Percentiles rank a stretch among this genome's conserved stretches.
These are phyloP conservation scores for Ormyrus nitidulus DNA, from an alignment of 2,888 invertebrate species.

Conservation along the genomic window DNA sequence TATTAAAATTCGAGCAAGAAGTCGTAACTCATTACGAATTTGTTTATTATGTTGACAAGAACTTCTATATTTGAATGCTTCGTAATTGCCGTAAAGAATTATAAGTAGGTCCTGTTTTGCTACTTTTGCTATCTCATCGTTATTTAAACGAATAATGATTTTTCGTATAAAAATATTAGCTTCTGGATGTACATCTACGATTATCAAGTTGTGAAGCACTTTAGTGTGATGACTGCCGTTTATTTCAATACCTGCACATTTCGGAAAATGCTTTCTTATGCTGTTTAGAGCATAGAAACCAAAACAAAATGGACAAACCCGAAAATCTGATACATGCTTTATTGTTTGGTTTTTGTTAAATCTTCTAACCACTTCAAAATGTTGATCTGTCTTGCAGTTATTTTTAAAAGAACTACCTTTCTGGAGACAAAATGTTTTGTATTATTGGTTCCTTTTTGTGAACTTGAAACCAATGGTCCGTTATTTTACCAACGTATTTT, in stretches of 20 bases:
- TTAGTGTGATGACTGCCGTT: not conserved
- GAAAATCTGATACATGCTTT: not conserved
- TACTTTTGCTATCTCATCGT: not conserved
- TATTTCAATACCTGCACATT: not conserved
- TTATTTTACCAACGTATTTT: too few relatives aligned
- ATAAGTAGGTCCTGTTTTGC: not conserved
- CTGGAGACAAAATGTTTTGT: too few relatives aligned
- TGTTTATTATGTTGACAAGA: constrained; percentile 4
- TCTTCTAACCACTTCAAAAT: too few relatives aligned
- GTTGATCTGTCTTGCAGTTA: too few relatives aligned
- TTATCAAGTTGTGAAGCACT: constrained; percentile 4
- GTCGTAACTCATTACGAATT: constrained; percentile 6
- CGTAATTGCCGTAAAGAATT: not conserved
- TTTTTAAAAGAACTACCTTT: too few relatives aligned
- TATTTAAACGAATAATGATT: not conserved
- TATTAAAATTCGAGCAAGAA: constrained; percentile 1
- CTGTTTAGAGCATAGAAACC: not conserved
- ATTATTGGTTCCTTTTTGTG: too few relatives aligned
- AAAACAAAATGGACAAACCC: not conserved
- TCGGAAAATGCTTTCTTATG: not conserved
- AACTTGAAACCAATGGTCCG: too few relatives aligned
- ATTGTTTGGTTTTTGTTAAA: too few relatives aligned
- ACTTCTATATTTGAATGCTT: constrained; percentile 1
- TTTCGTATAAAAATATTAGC: not conserved
- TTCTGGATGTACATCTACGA: constrained; percentile 9